These are phyloP conservation scores for Cyanocitta stelleri DNA, from an alignment of 2,113 vertebrate species.

Conservation along the genomic window DNA sequence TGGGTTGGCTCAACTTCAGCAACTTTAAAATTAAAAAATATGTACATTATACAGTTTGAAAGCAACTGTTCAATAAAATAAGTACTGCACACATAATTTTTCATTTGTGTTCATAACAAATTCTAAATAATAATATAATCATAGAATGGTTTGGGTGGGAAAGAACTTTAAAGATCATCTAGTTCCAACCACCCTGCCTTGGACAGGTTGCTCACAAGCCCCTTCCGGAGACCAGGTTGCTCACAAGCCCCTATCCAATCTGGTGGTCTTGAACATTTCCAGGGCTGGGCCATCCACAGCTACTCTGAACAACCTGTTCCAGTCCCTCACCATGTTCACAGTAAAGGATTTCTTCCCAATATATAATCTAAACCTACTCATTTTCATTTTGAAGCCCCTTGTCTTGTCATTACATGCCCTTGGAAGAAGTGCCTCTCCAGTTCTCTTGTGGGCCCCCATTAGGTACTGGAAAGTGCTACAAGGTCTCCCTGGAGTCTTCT, in stretches of 20 bases:
- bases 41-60: background rate
- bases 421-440: background rate
- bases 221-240: background rate
- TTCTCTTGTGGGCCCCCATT: background rate
- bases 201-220: background rate
- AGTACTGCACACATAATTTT: background rate
- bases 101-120: background rate
- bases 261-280: background rate
- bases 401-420: rapidly evolving
- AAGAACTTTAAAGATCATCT: background rate
- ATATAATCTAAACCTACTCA: background rate
- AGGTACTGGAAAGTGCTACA: background rate
- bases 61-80: background rate
- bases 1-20: slow-evolving; percentile 58
- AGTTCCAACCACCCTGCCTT: rapidly evolving
- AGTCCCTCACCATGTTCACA: rapidly evolving
- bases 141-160: background rate
- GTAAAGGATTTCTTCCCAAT: background rate
- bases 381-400: background rate
- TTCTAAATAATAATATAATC: background rate
- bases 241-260: background rate
- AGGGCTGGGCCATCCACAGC: rapidly evolving
- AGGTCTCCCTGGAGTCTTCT: background rate
- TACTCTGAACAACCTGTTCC: background rate
- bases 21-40: slow-evolving; percentile 32